Conservation (phyloP, 1,140 invertebrate species). For the Nylanderia fulva region DNA sequence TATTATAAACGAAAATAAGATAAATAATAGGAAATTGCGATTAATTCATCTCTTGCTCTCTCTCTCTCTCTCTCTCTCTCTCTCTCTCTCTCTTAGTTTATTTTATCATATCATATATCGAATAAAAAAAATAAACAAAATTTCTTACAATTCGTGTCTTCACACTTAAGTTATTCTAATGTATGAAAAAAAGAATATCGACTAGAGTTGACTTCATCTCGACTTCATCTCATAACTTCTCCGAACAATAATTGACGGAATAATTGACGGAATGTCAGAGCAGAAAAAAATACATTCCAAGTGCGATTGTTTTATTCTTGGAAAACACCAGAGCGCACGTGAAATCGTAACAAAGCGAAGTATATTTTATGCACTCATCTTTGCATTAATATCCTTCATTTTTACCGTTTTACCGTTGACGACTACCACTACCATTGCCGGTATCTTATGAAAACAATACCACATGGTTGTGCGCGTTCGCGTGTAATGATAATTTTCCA, state of each 20-base stretch:
- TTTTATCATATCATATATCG: background rate
- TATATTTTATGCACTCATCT: constrained; percentile 13
- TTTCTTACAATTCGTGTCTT: background rate
- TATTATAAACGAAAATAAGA: background rate
- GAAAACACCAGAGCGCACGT: background rate
- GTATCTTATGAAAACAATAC: constrained; percentile 50
- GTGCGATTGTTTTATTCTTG: constrained; percentile 24
- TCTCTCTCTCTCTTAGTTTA: background rate
- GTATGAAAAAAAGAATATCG: background rate
- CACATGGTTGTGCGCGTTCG: constrained; percentile 21
- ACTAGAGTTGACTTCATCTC: background rate
- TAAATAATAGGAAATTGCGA: background rate
- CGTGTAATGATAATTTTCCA: constrained; percentile 52
- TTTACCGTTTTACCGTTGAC: constrained; percentile 20
- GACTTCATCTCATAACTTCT: background rate
- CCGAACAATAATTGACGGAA: background rate
- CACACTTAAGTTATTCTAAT: background rate
- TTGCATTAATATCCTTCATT: constrained; percentile 45
- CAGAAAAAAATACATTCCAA: background rate
- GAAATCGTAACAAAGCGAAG: constrained; percentile 26
- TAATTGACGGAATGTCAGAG: background rate
- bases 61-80: too few relatives aligned
- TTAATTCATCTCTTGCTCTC: too few relatives aligned
- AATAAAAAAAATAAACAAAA: background rate
- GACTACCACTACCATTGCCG: background rate